A percentile compares a stretch with the other conserved stretches of the same genome.
Conservation (phyloP, 2,113 vertebrate genomes). For the Talpa occidentalis region DNA sequence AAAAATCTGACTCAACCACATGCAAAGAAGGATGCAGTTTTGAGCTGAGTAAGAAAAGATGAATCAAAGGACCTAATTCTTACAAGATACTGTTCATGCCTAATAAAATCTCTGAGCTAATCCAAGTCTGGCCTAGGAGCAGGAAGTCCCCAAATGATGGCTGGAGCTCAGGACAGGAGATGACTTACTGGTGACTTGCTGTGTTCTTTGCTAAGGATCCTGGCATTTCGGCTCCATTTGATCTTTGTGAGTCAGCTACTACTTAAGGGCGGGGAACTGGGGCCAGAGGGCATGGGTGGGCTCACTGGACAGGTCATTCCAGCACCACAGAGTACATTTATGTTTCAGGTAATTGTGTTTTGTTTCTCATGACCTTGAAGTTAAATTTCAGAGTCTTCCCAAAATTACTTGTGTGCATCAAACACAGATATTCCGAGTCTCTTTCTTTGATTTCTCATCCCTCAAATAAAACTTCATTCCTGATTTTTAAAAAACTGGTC, state of each 20-base stretch:
- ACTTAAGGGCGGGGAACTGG: background rate
- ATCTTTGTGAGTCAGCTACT: slow-evolving; percentile 55
- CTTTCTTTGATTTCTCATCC: background rate
- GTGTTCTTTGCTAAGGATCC: slow-evolving; percentile 44
- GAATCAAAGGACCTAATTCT: slow-evolving; percentile 33
- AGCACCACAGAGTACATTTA: background rate
- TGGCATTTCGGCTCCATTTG: slow-evolving; percentile 39
- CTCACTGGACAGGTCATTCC: rapidly evolving
- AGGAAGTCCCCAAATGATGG: slow-evolving; percentile 38
- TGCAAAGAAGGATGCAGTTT: background rate
- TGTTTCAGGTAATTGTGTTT: background rate
- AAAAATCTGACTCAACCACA: background rate
- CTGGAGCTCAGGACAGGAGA: slow-evolving; percentile 41
- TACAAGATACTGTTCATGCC: background rate
- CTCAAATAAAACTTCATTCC: background rate
- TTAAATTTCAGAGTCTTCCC: background rate
- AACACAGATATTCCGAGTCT: background rate
- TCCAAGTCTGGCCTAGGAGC: slow-evolving; percentile 53
- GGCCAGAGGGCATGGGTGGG: rapidly evolving
- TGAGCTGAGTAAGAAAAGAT: slow-evolving; percentile 15
- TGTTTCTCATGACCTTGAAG: background rate
- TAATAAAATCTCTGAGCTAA: slow-evolving; percentile 42
- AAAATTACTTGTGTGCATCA: background rate
- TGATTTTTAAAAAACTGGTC: background rate
- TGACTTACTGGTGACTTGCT: background rate